Conservation (phyloP, 2,113 vertebrate species). For the Trogon surrucura region DNA sequence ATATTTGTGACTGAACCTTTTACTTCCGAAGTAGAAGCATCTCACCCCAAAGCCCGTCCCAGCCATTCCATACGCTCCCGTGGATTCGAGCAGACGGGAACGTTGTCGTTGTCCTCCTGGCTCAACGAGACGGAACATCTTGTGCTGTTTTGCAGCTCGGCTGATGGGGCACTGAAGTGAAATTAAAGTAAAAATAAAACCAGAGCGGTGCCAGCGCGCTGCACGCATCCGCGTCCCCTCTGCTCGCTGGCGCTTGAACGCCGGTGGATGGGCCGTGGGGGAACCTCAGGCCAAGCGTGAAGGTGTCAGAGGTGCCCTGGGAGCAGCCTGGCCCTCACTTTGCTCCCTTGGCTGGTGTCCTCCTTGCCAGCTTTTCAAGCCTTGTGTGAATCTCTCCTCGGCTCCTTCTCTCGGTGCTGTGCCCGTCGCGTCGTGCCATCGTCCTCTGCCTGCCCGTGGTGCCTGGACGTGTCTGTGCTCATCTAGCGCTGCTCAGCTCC, state of each 20-base stretch:
- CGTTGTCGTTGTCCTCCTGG: background rate
- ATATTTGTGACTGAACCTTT: background rate
- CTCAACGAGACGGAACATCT: background rate
- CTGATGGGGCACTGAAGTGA: background rate
- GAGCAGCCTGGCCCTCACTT: background rate
- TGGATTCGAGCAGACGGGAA: background rate
- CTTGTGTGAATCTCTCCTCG: background rate
- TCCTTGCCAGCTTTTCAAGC: background rate
- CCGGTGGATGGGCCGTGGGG: background rate
- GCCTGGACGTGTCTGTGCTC: background rate
- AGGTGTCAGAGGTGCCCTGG: background rate
- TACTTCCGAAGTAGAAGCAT: background rate
- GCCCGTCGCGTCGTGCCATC: fast-evolving
- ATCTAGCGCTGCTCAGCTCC: background rate
- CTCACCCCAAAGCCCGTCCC: background rate
- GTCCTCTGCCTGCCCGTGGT: background rate
- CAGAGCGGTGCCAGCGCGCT: background rate
- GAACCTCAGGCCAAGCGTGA: background rate
- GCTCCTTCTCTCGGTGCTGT: background rate
- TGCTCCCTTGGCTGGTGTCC: background rate
- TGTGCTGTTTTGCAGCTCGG: background rate
- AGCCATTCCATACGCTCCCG: background rate
- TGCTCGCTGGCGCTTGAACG: background rate
- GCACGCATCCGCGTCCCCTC: background rate
- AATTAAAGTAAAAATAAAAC: background rate